phyloP scores from a whole-genome alignment of 2,888 invertebrate genomes.

The Coelinius sp. region DNA sequence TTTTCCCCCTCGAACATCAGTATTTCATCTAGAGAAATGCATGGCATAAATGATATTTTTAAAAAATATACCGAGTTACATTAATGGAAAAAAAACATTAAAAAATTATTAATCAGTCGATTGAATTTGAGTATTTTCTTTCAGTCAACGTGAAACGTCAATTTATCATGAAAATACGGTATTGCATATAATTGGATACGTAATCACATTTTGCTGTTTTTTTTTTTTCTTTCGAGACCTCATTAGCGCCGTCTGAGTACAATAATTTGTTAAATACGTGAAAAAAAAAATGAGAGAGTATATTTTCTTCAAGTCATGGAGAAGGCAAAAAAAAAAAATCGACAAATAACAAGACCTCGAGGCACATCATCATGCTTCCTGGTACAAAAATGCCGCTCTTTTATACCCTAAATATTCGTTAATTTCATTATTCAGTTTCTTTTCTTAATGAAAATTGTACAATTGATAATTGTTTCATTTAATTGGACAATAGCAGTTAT shows the following conservation, averaged over 20 bases:
- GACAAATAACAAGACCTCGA: slow-evolving; percentile 30
- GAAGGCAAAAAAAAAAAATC: slow-evolving; percentile 5
- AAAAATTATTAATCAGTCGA: slow-evolving; percentile 48
- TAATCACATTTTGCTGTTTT: slow-evolving; percentile 40
- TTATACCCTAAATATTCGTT: slow-evolving; percentile 24
- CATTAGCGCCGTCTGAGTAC: slow-evolving; percentile 24
- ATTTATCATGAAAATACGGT: slow-evolving; percentile 24
- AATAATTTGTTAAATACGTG: slow-evolving; percentile 19
- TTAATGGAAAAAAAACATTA: slow-evolving; percentile 37
- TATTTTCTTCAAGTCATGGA: neutral
- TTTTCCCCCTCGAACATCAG: slow-evolving; percentile 3
- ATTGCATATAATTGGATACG: slow-evolving; percentile 39
- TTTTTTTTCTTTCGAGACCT: slow-evolving; percentile 16
- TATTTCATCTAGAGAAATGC: slow-evolving; percentile 25
- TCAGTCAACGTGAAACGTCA: slow-evolving; percentile 13
- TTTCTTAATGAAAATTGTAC: slow-evolving; percentile 24
- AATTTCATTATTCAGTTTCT: neutral
- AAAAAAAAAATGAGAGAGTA: slow-evolving; percentile 14
- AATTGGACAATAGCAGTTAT: slow-evolving; percentile 20
- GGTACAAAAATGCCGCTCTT: slow-evolving; percentile 41
- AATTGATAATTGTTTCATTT: slow-evolving; percentile 21
- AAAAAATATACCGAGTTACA: slow-evolving; percentile 29
- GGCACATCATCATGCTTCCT: slow-evolving; percentile 40
- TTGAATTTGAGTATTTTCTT: slow-evolving; percentile 27
- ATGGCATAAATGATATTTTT: slow-evolving; percentile 25